phyloP scores from a whole-genome alignment of 2,888 invertebrate species.

The Nomada ruficornis region DNA sequence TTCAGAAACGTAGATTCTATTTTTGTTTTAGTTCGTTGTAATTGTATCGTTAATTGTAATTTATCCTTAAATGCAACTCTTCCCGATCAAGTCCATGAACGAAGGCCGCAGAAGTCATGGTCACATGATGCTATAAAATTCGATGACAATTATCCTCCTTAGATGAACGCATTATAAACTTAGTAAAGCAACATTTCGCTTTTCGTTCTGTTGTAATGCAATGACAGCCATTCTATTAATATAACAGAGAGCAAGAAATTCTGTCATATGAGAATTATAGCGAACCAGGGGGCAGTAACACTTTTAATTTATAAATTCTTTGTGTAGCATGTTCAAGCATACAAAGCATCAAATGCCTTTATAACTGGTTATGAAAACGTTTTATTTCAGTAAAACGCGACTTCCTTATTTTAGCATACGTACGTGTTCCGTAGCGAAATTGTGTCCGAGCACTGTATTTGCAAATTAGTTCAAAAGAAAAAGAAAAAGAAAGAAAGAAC shows the following conservation, averaged over 20 bases:
- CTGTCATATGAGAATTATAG: no score
- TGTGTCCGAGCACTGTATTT: background rate
- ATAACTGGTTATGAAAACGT: background rate
- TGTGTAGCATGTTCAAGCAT: background rate
- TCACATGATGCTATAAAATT: background rate
- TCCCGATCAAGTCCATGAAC: background rate
- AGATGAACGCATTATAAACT: background rate
- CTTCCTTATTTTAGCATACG: background rate
- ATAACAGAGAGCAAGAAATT: background rate
- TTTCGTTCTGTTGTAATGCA: no score
- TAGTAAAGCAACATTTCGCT: no score
- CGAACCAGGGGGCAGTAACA: background rate
- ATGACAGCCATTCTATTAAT: background rate
- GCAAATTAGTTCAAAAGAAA: background rate
- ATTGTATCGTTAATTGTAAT: background rate
- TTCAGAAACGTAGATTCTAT: background rate
- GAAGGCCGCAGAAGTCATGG: background rate
- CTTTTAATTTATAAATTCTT: constrained; percentile 5
- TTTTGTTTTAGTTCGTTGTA: background rate
- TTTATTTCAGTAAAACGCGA: background rate
- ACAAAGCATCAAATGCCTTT: background rate
- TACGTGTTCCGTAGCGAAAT: background rate
- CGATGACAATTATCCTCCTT: no score
- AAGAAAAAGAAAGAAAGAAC: background rate
- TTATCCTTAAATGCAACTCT: background rate